Conservation (phyloP, 2,113 vertebrate genomes). For the Bubo scandiacus region DNA sequence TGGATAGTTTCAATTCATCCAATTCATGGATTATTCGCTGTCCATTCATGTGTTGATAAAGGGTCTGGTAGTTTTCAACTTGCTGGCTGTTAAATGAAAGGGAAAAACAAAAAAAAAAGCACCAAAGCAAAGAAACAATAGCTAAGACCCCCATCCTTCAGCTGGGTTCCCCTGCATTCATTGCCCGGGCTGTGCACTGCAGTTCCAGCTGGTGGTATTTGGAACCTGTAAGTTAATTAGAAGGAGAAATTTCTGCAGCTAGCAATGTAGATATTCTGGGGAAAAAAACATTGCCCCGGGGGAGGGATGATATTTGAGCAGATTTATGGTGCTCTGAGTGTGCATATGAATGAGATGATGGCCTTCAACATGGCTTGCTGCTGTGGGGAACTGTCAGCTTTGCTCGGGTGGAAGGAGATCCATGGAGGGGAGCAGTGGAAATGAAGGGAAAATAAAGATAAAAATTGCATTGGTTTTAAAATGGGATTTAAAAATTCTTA, state of each 20-base stretch:
- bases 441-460: neutral
- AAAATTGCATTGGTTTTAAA: neutral
- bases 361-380: neutral
- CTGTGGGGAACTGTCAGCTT: conserved; percentile 39
- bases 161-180: neutral
- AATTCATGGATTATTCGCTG: conserved; percentile 5
- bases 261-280: conserved; percentile 40
- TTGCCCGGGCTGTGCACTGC: neutral
- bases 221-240: conserved; percentile 55
- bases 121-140: neutral
- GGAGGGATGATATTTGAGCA: conserved; percentile 66
- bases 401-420: neutral
- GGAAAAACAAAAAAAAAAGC: neutral
- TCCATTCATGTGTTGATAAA: conserved; percentile 25
- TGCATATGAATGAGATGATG: conserved; percentile 58
- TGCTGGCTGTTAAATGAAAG: neutral
- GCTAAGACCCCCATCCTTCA: neutral
- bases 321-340: conserved; percentile 49
- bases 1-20: neutral
- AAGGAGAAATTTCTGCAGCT: conserved; percentile 50
- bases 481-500: neutral
- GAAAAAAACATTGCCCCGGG: conserved; percentile 36
- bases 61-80: neutral
- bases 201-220: conserved; percentile 44
- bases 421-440: neutral